A percentile compares a stretch with the other conserved stretches of the same genome.
phyloP scores from a whole-genome alignment of 2,113 vertebrate species.

The Toxotes jaculatrix region DNA sequence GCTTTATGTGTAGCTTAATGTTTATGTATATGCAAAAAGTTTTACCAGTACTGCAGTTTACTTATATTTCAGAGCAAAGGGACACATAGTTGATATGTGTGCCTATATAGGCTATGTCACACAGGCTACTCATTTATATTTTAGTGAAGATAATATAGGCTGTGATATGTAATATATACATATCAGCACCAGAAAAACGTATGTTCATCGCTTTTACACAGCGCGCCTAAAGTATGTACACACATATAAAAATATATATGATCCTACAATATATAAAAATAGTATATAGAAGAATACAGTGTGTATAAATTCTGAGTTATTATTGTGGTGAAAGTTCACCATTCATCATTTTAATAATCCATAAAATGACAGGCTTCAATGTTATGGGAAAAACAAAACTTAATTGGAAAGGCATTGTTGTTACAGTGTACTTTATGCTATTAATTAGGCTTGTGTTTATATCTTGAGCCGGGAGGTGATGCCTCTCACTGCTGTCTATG shows the following conservation, averaged over 20 bases:
- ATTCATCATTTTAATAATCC: neutral
- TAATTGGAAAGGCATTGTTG: neutral
- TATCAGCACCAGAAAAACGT: neutral
- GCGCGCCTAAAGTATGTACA: neutral
- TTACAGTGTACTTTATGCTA: neutral
- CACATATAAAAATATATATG: neutral
- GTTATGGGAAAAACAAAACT: neutral
- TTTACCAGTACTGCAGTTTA: neutral
- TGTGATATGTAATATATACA: neutral
- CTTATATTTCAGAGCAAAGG: neutral
- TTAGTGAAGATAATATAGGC: neutral
- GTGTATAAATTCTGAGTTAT: neutral
- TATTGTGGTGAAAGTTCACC: neutral
- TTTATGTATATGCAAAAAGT: neutral
- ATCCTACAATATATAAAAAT: neutral
- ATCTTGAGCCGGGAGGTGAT: constrained; percentile 22
- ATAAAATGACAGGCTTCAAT: neutral
- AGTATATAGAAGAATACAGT: neutral
- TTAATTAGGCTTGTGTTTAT: constrained; percentile 14
- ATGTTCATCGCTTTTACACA: neutral
- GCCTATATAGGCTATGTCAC: too few species aligned
- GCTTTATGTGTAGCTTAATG: neutral
- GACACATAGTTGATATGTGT: neutral
- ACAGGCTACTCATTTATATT: too few species aligned
- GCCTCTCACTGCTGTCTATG: neutral